Percentiles rank a stretch among this genome's conserved stretches.
These are phyloP conservation scores for Phallusia fumigata DNA, from an alignment of 23 tunicate species.

Conservation along the genomic window DNA sequence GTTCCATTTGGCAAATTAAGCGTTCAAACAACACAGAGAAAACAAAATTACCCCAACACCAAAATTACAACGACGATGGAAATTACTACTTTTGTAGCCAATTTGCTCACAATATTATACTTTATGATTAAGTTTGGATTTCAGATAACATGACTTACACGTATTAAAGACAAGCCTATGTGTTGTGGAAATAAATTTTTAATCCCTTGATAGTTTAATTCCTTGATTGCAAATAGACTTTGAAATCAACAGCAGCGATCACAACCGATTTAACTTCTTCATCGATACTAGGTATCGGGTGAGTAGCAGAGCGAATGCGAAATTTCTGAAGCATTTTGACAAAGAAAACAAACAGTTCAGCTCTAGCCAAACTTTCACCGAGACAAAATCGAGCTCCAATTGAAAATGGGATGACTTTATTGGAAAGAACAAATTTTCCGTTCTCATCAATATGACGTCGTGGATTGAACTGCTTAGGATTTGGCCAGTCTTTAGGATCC, in stretches of 20 bases:
- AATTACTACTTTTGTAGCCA: too few relatives aligned
- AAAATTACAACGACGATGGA: too few relatives aligned
- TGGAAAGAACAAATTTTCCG: conserved; percentile 32
- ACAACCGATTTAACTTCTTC: not conserved
- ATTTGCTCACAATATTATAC: too few relatives aligned
- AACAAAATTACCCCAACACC: too few relatives aligned
- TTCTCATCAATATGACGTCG: conserved; percentile 39
- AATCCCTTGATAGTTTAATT: too few relatives aligned
- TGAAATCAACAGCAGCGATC: not conserved
- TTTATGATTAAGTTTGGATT: too few relatives aligned
- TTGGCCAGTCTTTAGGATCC: conserved; percentile 17
- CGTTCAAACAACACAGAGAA: too few relatives aligned
- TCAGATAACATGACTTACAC: too few relatives aligned
- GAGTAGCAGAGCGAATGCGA: not conserved
- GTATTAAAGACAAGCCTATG: too few relatives aligned
- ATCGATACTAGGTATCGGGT: not conserved
- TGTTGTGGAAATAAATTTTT: not conserved
- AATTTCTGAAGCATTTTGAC: conserved; percentile 32
- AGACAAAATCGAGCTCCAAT: conserved; percentile 45
- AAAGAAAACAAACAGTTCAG: conserved; percentile 32
- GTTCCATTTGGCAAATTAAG: too few relatives aligned
- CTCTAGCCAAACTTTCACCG: conserved; percentile 38
- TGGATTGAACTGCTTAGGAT: conserved; percentile 26
- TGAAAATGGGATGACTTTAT: conserved; percentile 40
- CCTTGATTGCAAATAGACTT: not conserved